A percentile compares a stretch with the other conserved stretches of the same genome.
Evolutionary conservation across 2,888 invertebrate species (phyloP).

Genomic region (Lordiphosa andalusiaca): DNA sequence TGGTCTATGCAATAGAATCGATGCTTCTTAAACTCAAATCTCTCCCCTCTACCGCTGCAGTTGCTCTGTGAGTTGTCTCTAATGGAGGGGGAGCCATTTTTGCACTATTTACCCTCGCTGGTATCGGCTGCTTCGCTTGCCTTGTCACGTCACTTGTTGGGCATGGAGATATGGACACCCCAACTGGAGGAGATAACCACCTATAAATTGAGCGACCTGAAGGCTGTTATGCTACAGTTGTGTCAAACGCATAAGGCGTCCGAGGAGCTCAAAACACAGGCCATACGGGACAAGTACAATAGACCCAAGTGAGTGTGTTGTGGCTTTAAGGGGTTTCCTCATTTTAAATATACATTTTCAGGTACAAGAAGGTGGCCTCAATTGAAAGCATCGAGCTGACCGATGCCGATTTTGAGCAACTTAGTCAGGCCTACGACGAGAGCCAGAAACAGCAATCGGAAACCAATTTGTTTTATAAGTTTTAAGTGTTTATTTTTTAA

Average conservation of each 20-base stretch:
- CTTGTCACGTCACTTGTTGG: slow-evolving; percentile 88
- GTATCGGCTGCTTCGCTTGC: slow-evolving; percentile 91
- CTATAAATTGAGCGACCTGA: slow-evolving; percentile 85
- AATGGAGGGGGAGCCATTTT: slow-evolving; percentile 92
- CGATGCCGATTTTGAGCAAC: slow-evolving; percentile 63
- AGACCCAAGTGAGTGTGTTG: slow-evolving; percentile 83
- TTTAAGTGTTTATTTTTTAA: slow-evolving; percentile 55
- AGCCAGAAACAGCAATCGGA: slow-evolving; percentile 44
- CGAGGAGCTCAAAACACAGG: slow-evolving; percentile 86
- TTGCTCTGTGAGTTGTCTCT: slow-evolving; percentile 92
- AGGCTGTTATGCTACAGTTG: slow-evolving; percentile 85
- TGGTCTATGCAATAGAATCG: slow-evolving; percentile 9
- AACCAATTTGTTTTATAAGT: slow-evolving; percentile 63
- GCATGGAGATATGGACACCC: slow-evolving; percentile 84
- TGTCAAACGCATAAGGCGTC: slow-evolving; percentile 87
- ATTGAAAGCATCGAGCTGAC: slow-evolving; percentile 67
- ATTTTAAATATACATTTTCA: slow-evolving; percentile 28
- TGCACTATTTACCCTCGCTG: slow-evolving; percentile 90
- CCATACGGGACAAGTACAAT: slow-evolving; percentile 94
- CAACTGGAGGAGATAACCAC: slow-evolving; percentile 85
- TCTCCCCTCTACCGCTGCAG: slow-evolving; percentile 78
- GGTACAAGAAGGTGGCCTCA: slow-evolving; percentile 76
- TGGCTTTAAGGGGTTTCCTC: neutral
- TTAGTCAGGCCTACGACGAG: slow-evolving; percentile 53
- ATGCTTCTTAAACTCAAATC: neutral